Evolutionary conservation across 2,888 invertebrate species (phyloP).

Genomic region (Stenichneumon culpator): DNA sequence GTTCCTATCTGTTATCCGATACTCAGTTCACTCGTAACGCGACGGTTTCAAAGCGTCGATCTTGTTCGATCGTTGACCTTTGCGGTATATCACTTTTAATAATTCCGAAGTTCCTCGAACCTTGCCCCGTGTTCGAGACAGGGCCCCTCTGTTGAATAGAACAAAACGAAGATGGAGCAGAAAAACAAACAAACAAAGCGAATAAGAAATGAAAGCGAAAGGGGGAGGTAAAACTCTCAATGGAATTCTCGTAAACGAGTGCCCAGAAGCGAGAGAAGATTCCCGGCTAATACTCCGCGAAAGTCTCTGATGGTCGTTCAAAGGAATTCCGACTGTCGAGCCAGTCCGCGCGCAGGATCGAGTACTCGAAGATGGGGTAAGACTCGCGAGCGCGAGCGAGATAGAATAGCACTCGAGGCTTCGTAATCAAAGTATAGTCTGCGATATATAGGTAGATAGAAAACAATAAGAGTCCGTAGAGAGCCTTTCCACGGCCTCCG

Average conservation of each 20-base stretch:
- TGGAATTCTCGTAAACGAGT: slow-evolving; percentile 38
- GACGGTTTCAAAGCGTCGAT: not conserved
- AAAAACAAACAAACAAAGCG: slow-evolving; percentile 5
- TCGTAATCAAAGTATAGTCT: slow-evolving; percentile 69
- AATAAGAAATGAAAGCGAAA: slow-evolving; percentile 37
- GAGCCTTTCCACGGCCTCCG: slow-evolving; percentile 55
- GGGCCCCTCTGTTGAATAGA: slow-evolving; percentile 10
- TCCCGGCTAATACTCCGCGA: slow-evolving; percentile 41
- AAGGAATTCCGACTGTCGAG: slow-evolving; percentile 59
- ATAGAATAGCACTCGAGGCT: slow-evolving; percentile 58
- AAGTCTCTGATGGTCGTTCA: slow-evolving; percentile 62
- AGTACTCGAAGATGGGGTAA: slow-evolving; percentile 25
- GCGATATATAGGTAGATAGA: slow-evolving; percentile 67
- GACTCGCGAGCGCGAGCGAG: slow-evolving; percentile 34
- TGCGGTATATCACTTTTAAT: slow-evolving; percentile 9
- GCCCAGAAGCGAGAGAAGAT: slow-evolving; percentile 17
- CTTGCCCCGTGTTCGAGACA: slow-evolving; percentile 31
- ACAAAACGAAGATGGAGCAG: not conserved
- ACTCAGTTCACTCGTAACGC: not conserved
- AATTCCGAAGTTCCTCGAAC: slow-evolving; percentile 15
- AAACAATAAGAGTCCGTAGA: slow-evolving; percentile 60
- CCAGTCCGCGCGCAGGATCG: slow-evolving; percentile 1
- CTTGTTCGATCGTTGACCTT: slow-evolving; percentile 9
- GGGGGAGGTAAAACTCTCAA: not conserved
- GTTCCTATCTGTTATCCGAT: slow-evolving; percentile 38